phyloP scores from a whole-genome alignment of 2,113 vertebrate genomes.

The Percina caprodes region DNA sequence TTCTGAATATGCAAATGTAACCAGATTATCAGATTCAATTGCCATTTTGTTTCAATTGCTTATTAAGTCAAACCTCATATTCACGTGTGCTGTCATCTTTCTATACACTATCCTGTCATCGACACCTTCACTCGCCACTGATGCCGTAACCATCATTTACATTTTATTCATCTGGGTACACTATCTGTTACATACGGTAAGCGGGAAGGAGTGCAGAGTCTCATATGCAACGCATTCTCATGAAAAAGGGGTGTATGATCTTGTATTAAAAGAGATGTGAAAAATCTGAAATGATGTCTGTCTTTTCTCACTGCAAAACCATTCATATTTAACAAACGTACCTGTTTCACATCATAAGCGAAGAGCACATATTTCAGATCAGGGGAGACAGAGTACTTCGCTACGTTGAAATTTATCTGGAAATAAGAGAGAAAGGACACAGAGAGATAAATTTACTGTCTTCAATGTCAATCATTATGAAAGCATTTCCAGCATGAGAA shows the following conservation, averaged over 20 bases:
- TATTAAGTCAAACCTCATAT: neutral
- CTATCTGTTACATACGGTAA: neutral
- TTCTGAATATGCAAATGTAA: neutral
- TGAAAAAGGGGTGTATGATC: no score
- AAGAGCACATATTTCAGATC: slow-evolving; percentile 96
- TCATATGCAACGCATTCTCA: no score
- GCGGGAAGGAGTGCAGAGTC: neutral
- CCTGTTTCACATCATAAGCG: slow-evolving; percentile 96
- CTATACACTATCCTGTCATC: neutral
- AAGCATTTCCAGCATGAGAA: no score
- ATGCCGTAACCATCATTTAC: neutral
- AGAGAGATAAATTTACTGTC: neutral
- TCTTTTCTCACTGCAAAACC: neutral
- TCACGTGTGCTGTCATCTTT: neutral
- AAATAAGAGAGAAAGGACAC: slow-evolving; percentile 23
- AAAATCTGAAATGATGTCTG: neutral
- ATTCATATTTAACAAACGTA: slow-evolving; percentile 64
- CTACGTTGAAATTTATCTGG: slow-evolving; percentile 95
- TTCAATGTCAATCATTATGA: neutral
- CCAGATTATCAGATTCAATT: neutral
- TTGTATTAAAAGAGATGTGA: neutral
- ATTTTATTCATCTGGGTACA: neutral
- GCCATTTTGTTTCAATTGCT: neutral
- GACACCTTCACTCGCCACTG: neutral
- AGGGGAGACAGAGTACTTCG: slow-evolving; percentile 93